phyloP scores from a whole-genome alignment of 2,113 vertebrate genomes.

The Okapia johnstoni region DNA sequence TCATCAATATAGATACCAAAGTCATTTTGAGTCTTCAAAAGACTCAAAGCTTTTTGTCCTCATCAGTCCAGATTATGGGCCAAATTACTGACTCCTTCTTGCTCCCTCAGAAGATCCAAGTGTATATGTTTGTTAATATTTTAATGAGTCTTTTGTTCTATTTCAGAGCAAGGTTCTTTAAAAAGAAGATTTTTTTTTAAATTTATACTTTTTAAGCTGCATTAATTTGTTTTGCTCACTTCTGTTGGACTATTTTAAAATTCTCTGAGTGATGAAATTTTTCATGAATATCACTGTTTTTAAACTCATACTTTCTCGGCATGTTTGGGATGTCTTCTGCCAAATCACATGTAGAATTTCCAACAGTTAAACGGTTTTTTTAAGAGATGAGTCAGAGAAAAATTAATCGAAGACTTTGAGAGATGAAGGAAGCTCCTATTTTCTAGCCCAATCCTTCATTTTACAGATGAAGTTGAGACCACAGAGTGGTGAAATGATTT shows the following conservation, averaged over 20 bases:
- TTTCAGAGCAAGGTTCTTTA: background rate
- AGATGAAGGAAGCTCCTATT: background rate
- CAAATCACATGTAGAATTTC: background rate
- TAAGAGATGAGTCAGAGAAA: background rate
- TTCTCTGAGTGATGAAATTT: background rate
- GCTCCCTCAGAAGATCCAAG: background rate
- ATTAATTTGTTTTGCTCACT: constrained; percentile 13
- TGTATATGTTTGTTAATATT: background rate
- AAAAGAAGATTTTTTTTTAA: background rate
- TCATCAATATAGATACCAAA: background rate
- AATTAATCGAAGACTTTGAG: background rate
- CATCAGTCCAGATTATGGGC: background rate
- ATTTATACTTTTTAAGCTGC: background rate
- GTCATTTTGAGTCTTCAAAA: background rate
- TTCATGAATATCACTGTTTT: background rate
- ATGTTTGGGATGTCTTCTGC: background rate
- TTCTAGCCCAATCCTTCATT: background rate
- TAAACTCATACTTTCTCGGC: background rate
- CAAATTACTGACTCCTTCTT: background rate
- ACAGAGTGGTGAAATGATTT: background rate
- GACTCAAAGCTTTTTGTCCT: background rate
- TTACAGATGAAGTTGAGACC: background rate
- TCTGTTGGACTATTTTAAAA: background rate
- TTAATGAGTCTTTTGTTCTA: background rate
- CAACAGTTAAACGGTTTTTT: background rate